Evolutionary conservation across 1,140 invertebrate genomes (phyloP).

Genomic region (Melanaphis sacchari): DNA sequence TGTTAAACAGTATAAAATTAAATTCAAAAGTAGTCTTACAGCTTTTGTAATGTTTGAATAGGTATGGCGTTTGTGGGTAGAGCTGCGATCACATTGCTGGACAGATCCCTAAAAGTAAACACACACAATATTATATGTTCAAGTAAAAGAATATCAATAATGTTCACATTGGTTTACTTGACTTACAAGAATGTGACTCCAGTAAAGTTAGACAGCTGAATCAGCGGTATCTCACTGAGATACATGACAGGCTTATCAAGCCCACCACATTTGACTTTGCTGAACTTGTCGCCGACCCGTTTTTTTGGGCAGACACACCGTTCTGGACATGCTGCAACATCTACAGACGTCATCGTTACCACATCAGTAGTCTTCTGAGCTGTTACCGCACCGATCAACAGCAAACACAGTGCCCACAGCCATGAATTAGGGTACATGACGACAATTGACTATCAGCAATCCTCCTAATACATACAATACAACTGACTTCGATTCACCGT

Average conservation of each 20-base stretch:
- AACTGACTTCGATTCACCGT: neutral
- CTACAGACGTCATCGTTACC: no score
- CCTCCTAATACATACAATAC: neutral
- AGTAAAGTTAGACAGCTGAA: neutral
- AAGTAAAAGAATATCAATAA: neutral
- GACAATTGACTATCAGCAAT: neutral
- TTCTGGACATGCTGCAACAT: neutral
- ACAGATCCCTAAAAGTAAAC: conserved; percentile 59
- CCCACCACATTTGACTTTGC: conserved; percentile 35
- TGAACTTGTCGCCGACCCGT: conserved; percentile 29
- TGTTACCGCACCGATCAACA: neutral
- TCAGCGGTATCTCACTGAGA: neutral
- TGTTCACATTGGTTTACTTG: neutral
- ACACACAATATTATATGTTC: neutral
- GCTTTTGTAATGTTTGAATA: conserved; percentile 59
- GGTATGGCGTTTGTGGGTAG: conserved; percentile 58
- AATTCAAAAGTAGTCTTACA: conserved; percentile 58
- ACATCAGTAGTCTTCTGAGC: neutral
- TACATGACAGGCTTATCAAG: conserved; percentile 36
- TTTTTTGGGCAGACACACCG: conserved; percentile 20
- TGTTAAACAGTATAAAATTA: neutral
- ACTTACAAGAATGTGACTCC: conserved; percentile 32
- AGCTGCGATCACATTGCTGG: conserved; percentile 58
- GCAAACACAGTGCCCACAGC: neutral
- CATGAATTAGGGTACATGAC: neutral